A percentile compares a stretch with the other conserved stretches of the same genome.
Evolutionary conservation across 2,113 vertebrate genomes (phyloP).

Genomic region (Otus sunia): DNA sequence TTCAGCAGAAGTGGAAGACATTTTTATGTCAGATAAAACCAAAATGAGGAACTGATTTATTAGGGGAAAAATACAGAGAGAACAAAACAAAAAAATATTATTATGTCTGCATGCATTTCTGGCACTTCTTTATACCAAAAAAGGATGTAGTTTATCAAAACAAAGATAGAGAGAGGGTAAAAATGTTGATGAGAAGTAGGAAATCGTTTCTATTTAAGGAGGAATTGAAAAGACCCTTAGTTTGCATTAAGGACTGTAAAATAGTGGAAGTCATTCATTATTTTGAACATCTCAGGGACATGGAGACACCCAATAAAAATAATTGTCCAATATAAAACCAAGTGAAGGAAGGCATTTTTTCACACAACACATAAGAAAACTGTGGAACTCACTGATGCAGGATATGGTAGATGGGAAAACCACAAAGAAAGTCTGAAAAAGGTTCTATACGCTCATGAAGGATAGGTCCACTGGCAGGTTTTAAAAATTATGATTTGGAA

Average conservation of each 20-base stretch:
- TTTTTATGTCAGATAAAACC: background rate
- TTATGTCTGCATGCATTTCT: background rate
- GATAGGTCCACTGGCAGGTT: background rate
- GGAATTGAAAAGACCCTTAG: background rate
- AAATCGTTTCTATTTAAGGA: background rate
- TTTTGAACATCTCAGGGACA: background rate
- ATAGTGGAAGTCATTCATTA: background rate
- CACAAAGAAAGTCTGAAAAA: background rate
- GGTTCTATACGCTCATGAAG: background rate
- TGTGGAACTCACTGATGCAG: background rate
- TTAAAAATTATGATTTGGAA: background rate
- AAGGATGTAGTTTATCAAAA: background rate
- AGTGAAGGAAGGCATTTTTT: background rate
- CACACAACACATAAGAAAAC: background rate
- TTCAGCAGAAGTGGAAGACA: background rate
- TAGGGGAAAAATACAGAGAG: background rate
- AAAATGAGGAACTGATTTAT: background rate
- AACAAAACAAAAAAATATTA: background rate
- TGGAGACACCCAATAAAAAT: background rate
- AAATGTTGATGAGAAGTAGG: background rate
- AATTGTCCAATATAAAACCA: background rate
- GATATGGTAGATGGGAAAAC: background rate
- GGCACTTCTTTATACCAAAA: background rate
- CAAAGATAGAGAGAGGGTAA: accelerated
- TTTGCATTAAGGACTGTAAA: background rate